Evolutionary conservation across 2,888 invertebrate genomes (phyloP), one percentile per base, ranked within the genome.

Genomic region (Entomobrya multifasciata): DNA sequence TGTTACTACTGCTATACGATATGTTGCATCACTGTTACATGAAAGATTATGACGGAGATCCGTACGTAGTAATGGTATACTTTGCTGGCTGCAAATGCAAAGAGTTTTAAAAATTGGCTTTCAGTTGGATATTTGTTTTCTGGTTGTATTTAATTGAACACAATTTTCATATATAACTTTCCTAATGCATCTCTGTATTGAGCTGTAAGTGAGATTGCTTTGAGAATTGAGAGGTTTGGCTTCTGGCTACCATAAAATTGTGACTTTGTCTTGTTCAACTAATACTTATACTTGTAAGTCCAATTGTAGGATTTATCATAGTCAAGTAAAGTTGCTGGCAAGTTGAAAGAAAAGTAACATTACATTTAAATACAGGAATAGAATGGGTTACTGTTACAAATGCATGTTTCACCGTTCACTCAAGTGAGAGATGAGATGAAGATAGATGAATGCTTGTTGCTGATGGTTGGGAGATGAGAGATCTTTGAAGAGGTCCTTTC

Each of bases 401-500:
- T n/a, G 52, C 52, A 74, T 72, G 22, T 22, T 70, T 62, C 62
- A 62, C 62, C 62, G 62, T 62, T 70, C 41, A 44, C 44, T 13
- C 36, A 44, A 41, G 27, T 72, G 5, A 6, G 5, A 36, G n/a
- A 60, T 22, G 74, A 65, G 44, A 74, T 36, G 76, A 77, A 77
- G 83, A 84, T 77, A 57, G 83, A 84, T 76, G 74, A 30, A 62
- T 27, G 11, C 62, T 22, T 1, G 22, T 36, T 70, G 47, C 52
- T 25, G 6, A 44, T 30, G 49, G 13, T 5, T 22, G 55, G 6
- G 20, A 55, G 74, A 67, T 47, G 57, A 65, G 72, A 72, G 78
- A 85, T 85, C 85, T 85, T 78, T 78, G 85, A 85, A 85, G 85
- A 85, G 85, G 85, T 85, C 85, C 52, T 36, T 36, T 76, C 52